Evolutionary conservation across 2,888 invertebrate genomes (phyloP), one percentile per base, ranked within the genome.

Genomic region (Stenotaenia linearis): DNA sequence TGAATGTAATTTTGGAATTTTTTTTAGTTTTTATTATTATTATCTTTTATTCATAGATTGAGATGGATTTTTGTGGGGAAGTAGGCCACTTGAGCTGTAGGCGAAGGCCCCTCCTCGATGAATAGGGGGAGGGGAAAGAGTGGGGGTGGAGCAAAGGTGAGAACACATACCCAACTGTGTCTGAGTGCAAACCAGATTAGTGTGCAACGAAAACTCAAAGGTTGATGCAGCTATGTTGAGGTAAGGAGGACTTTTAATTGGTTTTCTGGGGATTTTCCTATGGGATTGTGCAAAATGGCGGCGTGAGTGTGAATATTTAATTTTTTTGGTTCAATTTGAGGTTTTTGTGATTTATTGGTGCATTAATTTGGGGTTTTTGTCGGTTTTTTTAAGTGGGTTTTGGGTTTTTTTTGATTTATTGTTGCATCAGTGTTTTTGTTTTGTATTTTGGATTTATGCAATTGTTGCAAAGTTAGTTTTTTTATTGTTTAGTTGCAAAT

Each of bases 91-190:
- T 56, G 56, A 56, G 56, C 10, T n/a, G n/a, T n/a, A n/a, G n/a
- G n/a, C n/a, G 7, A 56, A 56, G 21, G 56, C 56, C 56, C 56
- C 56, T 56, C 56, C 56, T 56, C 21, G n/a, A 18, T 23, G 10
- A 9, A 56, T 18, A 56, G 56, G 56, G 56, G 56, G 56, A 23
- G 56, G 15, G 56, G 56, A 23, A 23, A 23, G 18, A n/a, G 56
- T 56, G 56, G 56, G 56, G 56, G 56, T 56, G 56, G 56, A 56
- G 56, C 56, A 56, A 56, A 56, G 56, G 56, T 56, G 56, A 56
- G 56, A 56, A 56, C 18, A n/a, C 40, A 40, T 40, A 40, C 15
- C 40, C 40, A 40, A 40, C 40, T 15, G n/a, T n/a, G 56, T 18
- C 23, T 56, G 18, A 21, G 10, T 23, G 21, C n/a, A 56, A 56